Conservation (phyloP, 2,888 invertebrate species). For the Orthosia gracilis region DNA sequence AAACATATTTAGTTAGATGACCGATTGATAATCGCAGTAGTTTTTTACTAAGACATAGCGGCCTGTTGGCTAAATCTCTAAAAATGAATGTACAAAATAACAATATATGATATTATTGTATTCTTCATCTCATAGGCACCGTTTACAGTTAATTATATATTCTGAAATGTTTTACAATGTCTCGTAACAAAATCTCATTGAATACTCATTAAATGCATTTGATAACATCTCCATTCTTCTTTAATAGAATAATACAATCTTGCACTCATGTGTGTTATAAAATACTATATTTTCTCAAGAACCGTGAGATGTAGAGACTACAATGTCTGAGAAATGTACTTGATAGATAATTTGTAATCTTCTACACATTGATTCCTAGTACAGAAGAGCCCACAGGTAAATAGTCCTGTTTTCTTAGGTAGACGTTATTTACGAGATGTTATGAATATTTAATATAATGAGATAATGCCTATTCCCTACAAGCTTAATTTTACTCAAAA, state of each 20-base stretch:
- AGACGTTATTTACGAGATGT: too few species aligned
- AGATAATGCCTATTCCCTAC: too few species aligned
- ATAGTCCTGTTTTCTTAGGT: neutral
- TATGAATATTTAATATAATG: neutral
- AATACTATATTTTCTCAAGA: constrained; percentile 20
- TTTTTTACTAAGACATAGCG: neutral
- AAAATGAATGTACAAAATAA: too few species aligned
- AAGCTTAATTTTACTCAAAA: too few species aligned
- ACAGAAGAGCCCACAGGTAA: neutral
- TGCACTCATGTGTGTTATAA: neutral
- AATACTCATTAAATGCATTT: neutral
- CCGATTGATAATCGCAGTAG: neutral
- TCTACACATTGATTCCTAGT: neutral
- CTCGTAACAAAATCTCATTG: neutral
- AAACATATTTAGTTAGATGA: neutral
- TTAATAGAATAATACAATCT: constrained; percentile 6
- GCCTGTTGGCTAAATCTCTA: too few species aligned
- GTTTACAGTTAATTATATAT: too few species aligned
- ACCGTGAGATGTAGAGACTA: neutral
- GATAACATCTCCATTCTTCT: constrained; percentile 1
- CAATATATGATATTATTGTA: too few species aligned
- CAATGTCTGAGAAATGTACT: neutral
- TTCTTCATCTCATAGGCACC: too few species aligned
- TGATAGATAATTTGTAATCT: neutral
- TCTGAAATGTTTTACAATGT: neutral